Evolutionary conservation across 2,797 vertebrate species (phyloP), one percentile per base, ranked within the genome.

Genomic region (Rhabdophis nuchalis): DNA sequence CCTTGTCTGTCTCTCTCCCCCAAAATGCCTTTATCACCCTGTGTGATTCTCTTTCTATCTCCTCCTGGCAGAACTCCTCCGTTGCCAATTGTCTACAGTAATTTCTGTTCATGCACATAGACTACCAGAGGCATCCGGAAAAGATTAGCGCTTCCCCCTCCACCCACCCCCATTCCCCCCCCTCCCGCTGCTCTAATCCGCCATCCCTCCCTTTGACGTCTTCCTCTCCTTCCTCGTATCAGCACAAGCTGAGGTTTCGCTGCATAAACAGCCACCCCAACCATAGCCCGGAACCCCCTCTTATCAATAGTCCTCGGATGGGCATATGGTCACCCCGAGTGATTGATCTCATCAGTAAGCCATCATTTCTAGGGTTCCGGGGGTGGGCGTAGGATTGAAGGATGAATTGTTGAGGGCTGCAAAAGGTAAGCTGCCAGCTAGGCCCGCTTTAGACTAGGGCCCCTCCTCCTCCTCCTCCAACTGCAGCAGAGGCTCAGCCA

Each of bases 131-230:
- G 82, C 89, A 93, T 90, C 89, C 56, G 86, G 86, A 93, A 90
- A 93, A 93, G 56, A 93, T 93, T 90, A 90, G 89, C 57, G 72
- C 85, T 32, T 32, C 41, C 82, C 32, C 56, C 27, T 32, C 46
- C 46, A 50, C 46, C 46, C 46, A 50, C 46, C 23, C 50, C 46
- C 46, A 68, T 88, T 14, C 23, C 13, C 53, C 60, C 58, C 11
- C 5, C 29, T n/a, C 36, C 8, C 9, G 0, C 32, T 4, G 52
- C 92, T 85, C 64, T 64, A 52, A 87, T 60, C 72, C 46, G 20
- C 72, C 86, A 90, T 58, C 86, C 92, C 86, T 90, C 86, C 92
- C 68, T 64, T 88, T 93, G 92, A 93, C 86, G 92, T 93, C 89
- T 82, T 9, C 12, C 64, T 88, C 56, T 90, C 86, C 86, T 87